Conservation (phyloP, 2,113 vertebrate genomes). For the Prinia subflava region DNA sequence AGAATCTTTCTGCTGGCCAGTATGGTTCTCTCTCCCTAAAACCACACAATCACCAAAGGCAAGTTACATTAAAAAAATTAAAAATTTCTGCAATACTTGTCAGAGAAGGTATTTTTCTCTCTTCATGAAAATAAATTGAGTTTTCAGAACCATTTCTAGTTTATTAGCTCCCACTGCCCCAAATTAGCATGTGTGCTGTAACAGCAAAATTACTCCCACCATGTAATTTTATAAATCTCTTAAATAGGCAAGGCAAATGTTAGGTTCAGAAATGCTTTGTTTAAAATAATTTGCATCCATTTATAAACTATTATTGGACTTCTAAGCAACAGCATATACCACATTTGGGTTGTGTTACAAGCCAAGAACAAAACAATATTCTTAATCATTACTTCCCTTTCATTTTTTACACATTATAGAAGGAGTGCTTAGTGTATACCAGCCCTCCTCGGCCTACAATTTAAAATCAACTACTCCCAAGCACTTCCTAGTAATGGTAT, state of each 20-base stretch:
- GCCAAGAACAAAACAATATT: neutral
- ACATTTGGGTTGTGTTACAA: neutral
- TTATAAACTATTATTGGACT: conserved; percentile 19
- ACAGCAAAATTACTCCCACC: neutral
- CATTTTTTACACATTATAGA: neutral
- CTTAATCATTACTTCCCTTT: neutral
- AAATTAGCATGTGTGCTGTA: neutral
- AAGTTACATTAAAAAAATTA: neutral
- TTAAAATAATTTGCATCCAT: neutral
- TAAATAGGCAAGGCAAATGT: neutral
- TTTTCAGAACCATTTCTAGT: neutral
- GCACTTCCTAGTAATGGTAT: neutral
- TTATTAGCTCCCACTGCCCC: neutral
- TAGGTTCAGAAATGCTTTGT: neutral
- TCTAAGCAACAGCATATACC: neutral
- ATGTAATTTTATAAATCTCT: neutral
- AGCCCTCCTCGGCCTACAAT: neutral
- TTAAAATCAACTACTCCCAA: neutral
- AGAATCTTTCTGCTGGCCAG: neutral
- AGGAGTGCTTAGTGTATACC: neutral
- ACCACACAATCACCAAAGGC: neutral
- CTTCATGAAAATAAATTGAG: neutral
- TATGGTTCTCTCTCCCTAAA: neutral
- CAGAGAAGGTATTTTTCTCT: neutral
- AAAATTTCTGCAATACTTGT: neutral